A percentile compares a stretch with the other conserved stretches of the same genome.
Conservation (phyloP, 2,888 invertebrate species). For the Pecten maximus region DNA sequence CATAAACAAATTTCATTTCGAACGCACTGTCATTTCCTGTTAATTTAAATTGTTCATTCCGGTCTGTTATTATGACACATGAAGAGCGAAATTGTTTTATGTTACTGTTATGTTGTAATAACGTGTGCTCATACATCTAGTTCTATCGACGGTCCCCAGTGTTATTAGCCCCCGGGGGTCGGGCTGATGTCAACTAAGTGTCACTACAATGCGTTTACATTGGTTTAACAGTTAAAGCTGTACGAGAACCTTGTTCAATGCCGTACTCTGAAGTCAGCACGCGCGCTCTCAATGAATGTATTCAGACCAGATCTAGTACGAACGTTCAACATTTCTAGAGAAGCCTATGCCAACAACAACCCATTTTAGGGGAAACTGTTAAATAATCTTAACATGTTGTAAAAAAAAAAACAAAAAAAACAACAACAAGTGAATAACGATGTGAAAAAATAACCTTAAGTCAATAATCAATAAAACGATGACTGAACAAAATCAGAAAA, state of each 20-base stretch:
- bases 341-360: too few species aligned
- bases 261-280: too few species aligned
- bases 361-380: too few species aligned
- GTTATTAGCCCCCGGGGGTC: slow-evolving; percentile 8
- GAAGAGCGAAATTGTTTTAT: not conserved
- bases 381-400: too few species aligned
- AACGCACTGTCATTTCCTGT: not conserved
- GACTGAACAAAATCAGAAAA: too few species aligned
- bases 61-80: not conserved
- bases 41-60: not conserved
- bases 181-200: not conserved
- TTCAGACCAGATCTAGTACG: too few species aligned
- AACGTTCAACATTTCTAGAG: too few species aligned
- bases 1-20: not conserved
- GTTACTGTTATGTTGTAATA: not conserved
- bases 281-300: too few species aligned
- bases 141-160: not conserved
- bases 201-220: not conserved
- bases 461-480: too few species aligned
- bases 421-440: too few species aligned
- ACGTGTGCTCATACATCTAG: not conserved
- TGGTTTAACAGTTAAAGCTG: not conserved
- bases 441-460: too few species aligned
- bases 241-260: not conserved
- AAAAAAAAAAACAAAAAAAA: too few species aligned